Evolutionary conservation across 2,888 invertebrate species (phyloP).

Genomic region (Drosophila lacicola): DNA sequence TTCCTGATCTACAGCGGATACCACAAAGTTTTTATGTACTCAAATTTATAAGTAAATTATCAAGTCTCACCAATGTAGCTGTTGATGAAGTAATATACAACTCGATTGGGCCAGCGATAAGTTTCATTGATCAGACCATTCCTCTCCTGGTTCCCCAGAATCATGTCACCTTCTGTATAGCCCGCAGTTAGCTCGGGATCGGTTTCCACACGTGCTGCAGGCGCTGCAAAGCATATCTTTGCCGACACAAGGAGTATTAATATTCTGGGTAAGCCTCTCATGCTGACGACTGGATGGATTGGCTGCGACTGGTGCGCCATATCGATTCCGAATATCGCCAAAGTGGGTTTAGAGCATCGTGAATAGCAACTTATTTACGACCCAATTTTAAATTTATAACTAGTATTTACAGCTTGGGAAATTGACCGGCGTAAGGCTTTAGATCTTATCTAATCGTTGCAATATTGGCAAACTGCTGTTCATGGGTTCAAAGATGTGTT

Average conservation of each 20-base stretch:
- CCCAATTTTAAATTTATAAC: slow-evolving; percentile 21
- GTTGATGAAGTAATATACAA: slow-evolving; percentile 87
- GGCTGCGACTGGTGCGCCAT: slow-evolving; percentile 22
- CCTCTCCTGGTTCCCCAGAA: slow-evolving; percentile 85
- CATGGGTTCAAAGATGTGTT: not conserved
- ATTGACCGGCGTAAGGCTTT: not conserved
- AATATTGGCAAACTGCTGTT: not conserved
- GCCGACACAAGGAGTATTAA: slow-evolving; percentile 7
- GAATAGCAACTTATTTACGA: slow-evolving; percentile 26
- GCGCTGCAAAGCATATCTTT: slow-evolving; percentile 16
- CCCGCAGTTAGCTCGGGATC: slow-evolving; percentile 92
- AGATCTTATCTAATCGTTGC: slow-evolving; percentile 39
- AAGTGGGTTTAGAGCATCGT: not conserved
- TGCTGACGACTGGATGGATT: slow-evolving; percentile 27
- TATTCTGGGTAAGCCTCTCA: slow-evolving; percentile 23
- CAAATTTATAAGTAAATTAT: not conserved
- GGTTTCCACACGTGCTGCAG: slow-evolving; percentile 42
- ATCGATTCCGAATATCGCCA: not conserved
- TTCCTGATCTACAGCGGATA: slow-evolving; percentile 75
- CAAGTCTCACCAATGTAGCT: slow-evolving; percentile 45
- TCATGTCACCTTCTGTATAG: slow-evolving; percentile 91
- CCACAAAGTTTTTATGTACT: not conserved
- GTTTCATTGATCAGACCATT: slow-evolving; percentile 87
- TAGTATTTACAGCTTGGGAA: slow-evolving; percentile 18
- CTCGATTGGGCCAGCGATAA: slow-evolving; percentile 88